These are phyloP conservation scores for Chaetophractus vellerosus DNA, from an alignment of 2,797 vertebrate species.

Conservation along the genomic window DNA sequence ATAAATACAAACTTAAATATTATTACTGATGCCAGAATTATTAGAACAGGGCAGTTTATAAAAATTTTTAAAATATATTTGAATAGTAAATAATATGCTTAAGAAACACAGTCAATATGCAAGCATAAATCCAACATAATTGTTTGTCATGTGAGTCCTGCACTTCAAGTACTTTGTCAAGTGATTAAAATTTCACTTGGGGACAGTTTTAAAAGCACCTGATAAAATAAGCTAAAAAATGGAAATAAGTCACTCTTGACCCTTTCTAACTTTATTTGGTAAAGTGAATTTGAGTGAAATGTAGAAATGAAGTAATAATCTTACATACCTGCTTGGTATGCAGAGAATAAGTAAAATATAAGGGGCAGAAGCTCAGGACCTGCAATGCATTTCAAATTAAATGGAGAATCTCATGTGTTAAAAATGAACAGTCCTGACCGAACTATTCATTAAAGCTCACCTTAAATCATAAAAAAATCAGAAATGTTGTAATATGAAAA, in stretches of 20 bases:
- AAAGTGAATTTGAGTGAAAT: slow-evolving; percentile 58
- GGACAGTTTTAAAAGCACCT: slow-evolving; percentile 47
- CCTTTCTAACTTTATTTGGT: slow-evolving; percentile 30
- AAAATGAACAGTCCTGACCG: not conserved
- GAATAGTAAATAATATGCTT: not conserved
- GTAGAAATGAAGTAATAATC: slow-evolving; percentile 44
- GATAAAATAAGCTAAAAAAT: slow-evolving; percentile 58
- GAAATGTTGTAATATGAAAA: not conserved
- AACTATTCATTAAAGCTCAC: not conserved
- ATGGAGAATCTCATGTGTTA: not conserved
- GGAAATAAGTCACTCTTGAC: slow-evolving; percentile 57
- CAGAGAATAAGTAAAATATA: not conserved
- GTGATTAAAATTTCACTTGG: slow-evolving; percentile 61
- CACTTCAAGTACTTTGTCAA: slow-evolving; percentile 9
- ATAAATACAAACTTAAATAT: not conserved
- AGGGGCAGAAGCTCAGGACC: slow-evolving; percentile 36
- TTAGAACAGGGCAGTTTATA: not conserved
- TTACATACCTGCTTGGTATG: not conserved
- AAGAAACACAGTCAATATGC: not conserved
- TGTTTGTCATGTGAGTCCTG: not conserved
- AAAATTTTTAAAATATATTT: not conserved
- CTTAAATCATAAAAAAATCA: not conserved
- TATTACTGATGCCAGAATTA: not conserved
- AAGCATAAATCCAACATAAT: not conserved
- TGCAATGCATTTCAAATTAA: not conserved